Percentiles rank a stretch among this genome's conserved stretches.
phyloP scores from a whole-genome alignment of 1,140 invertebrate genomes.

The Drosophila pectinifera region DNA sequence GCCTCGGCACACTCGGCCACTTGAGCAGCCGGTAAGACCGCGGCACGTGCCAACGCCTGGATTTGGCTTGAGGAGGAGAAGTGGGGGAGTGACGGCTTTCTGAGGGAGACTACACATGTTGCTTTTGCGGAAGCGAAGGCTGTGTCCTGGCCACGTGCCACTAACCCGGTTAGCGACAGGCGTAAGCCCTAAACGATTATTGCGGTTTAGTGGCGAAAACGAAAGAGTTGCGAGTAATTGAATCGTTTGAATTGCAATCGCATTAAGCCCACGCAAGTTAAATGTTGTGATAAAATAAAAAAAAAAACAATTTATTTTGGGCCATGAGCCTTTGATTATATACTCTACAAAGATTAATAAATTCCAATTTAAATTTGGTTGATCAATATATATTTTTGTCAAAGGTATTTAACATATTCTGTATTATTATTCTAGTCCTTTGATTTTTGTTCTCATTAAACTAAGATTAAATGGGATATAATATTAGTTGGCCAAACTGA shows the following conservation, averaged over 20 bases:
- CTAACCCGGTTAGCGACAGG: conserved; percentile 75
- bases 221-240: conserved; percentile 71
- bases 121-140: conserved; percentile 51
- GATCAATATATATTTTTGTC: neutral
- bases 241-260: conserved; percentile 43
- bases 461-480: too few relatives aligned
- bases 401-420: too few relatives aligned
- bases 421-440: neutral
- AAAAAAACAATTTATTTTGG: conserved; percentile 1
- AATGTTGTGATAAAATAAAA: conserved; percentile 50
- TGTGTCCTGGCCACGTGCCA: conserved; percentile 61
- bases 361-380: too few relatives aligned
- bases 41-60: conserved; percentile 47
- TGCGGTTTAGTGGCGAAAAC: conserved; percentile 59
- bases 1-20: conserved; percentile 54
- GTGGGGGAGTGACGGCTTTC: conserved; percentile 8
- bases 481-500: too few relatives aligned
- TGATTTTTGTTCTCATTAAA: too few relatives aligned
- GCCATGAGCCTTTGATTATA: neutral
- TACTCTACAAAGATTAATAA: neutral
- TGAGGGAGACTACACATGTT: conserved; percentile 60
- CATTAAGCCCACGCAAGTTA: conserved; percentile 53
- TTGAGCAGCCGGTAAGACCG: conserved; percentile 61
- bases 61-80: conserved; percentile 18
- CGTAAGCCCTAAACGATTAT: conserved; percentile 71